Conservation (phyloP, 1,140 invertebrate genomes). For the Bilobella aurantiaca region DNA sequence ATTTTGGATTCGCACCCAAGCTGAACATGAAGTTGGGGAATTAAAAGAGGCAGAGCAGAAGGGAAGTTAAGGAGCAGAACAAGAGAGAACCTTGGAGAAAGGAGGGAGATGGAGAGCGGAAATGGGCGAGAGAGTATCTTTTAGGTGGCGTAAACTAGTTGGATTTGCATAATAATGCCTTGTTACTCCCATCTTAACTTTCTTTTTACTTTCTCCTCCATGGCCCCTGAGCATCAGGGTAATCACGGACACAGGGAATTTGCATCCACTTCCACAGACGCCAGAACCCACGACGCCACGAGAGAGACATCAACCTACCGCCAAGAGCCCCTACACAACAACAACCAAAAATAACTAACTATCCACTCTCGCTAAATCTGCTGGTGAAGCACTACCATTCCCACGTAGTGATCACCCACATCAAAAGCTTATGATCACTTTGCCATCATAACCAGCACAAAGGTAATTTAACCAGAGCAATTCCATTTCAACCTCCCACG, state of each 20-base stretch:
- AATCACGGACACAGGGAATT: conserved; percentile 35
- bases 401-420: too few relatives aligned
- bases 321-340: too few relatives aligned
- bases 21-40: conserved; percentile 36
- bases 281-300: not conserved
- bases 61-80: conserved; percentile 34
- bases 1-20: conserved; percentile 35
- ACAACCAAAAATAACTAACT: too few relatives aligned
- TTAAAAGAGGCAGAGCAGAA: conserved; percentile 34
- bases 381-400: too few relatives aligned
- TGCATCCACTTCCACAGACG: conserved; percentile 23
- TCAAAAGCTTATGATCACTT: too few relatives aligned
- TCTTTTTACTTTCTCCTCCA: conserved; percentile 13
- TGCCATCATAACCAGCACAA: too few relatives aligned
- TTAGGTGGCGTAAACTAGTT: conserved; percentile 36
- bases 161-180: conserved; percentile 36
- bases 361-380: too few relatives aligned
- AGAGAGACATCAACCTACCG: too few relatives aligned
- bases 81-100: conserved; percentile 11
- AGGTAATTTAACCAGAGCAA: too few relatives aligned
- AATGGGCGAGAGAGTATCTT: conserved; percentile 32
- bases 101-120: conserved; percentile 18
- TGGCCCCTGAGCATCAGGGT: conserved; percentile 26
- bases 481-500: too few relatives aligned
- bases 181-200: conserved; percentile 34